Evolutionary conservation across 2,888 invertebrate genomes (phyloP).

Genomic region (Ophraella communa): DNA sequence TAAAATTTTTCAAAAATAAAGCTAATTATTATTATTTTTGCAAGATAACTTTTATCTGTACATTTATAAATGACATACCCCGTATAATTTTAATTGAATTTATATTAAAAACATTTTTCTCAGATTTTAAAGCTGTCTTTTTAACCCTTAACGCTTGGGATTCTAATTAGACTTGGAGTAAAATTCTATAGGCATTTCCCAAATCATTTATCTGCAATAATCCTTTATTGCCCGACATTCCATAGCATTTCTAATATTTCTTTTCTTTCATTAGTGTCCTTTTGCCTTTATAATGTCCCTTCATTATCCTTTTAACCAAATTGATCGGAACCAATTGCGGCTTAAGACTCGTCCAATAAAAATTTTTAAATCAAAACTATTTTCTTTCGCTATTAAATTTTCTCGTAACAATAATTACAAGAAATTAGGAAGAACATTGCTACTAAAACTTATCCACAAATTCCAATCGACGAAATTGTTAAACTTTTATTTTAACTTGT

Average conservation of each 20-base stretch:
- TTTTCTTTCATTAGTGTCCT: conserved; percentile 16
- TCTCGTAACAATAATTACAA: neutral
- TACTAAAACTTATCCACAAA: neutral
- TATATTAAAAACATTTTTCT: no score
- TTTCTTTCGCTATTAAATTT: neutral
- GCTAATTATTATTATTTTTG: no score
- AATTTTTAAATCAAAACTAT: neutral
- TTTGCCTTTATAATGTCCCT: conserved; percentile 7
- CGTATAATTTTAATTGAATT: no score
- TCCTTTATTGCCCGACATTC: conserved; percentile 15
- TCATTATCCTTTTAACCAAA: conserved; percentile 19
- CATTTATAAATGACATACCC: no score
- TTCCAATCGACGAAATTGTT: neutral
- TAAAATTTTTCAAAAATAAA: no score
- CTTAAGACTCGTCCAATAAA: neutral
- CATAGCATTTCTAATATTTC: conserved; percentile 17
- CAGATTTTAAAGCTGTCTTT: no score
- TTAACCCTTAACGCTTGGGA: neutral
- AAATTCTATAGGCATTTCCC: conserved; percentile 24
- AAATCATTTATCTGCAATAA: conserved; percentile 17
- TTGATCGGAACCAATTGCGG: conserved; percentile 15
- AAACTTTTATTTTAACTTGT: neutral
- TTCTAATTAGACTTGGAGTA: conserved; percentile 15
- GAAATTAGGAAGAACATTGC: neutral
- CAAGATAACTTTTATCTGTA: no score